phyloP scores from a whole-genome alignment of 2,797 vertebrate species.

The Sebastes iracundus region DNA sequence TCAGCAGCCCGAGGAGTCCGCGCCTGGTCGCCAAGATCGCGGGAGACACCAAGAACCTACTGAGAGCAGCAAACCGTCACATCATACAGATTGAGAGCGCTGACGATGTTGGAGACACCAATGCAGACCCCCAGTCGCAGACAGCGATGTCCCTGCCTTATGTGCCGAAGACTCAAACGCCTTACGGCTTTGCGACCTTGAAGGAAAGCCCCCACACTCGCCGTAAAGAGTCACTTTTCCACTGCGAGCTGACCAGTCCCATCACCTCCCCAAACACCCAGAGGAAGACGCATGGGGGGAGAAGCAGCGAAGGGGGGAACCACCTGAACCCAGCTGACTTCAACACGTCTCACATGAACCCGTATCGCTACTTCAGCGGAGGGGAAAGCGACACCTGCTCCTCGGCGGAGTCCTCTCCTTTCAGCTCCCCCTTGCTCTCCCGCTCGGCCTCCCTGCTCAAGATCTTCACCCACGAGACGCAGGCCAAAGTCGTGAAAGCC shows the following conservation, averaged over 20 bases:
- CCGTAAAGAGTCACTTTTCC: constrained; percentile 95
- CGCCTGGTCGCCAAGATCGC: constrained; percentile 86
- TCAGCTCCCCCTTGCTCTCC: constrained; percentile 92
- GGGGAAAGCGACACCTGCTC: constrained; percentile 97
- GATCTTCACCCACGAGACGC: constrained; percentile 94
- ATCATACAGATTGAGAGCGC: constrained; percentile 97
- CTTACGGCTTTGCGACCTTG: constrained; percentile 93
- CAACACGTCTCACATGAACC: constrained; percentile 89
- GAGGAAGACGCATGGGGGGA: constrained; percentile 69
- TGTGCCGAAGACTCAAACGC: constrained; percentile 95
- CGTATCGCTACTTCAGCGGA: constrained; percentile 92
- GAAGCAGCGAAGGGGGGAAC: constrained; percentile 74
- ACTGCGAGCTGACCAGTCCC: constrained; percentile 92
- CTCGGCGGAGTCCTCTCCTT: constrained; percentile 95
- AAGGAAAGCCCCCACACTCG: constrained; percentile 97
- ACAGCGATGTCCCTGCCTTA: constrained; percentile 94
- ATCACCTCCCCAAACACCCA: constrained; percentile 89
- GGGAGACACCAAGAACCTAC: constrained; percentile 87
- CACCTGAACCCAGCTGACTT: constrained; percentile 85
- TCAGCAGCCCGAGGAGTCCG: constrained; percentile 90
- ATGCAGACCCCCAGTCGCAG: constrained; percentile 91
- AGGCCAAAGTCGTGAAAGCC: constrained; percentile 94
- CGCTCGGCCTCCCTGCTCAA: constrained; percentile 94
- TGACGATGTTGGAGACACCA: constrained; percentile 90
- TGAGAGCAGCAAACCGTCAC: constrained; percentile 89